phyloP scores from a whole-genome alignment of 2,797 vertebrate genomes.

The Pachyuromys duprasi region DNA sequence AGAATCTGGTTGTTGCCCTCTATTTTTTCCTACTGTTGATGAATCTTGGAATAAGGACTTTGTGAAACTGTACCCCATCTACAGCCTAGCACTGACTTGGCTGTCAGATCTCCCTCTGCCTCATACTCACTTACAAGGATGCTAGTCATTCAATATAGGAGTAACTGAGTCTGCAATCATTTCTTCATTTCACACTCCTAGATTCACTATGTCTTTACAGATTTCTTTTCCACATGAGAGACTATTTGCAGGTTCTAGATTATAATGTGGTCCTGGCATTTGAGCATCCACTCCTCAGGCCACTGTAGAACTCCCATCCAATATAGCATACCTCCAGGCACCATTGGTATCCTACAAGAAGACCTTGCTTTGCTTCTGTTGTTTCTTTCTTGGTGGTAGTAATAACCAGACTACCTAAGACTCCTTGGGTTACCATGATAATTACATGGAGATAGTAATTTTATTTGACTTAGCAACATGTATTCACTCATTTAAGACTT shows the following conservation, averaged over 20 bases:
- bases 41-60: neutral
- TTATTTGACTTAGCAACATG: neutral
- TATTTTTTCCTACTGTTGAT: neutral
- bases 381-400: neutral
- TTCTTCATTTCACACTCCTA: neutral
- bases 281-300: accelerated
- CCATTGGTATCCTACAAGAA: accelerated
- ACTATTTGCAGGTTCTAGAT: neutral
- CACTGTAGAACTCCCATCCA: neutral
- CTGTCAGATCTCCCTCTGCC: neutral
- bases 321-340: neutral
- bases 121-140: neutral
- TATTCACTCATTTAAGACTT: neutral
- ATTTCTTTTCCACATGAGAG: neutral
- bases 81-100: neutral
- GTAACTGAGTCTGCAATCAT: neutral
- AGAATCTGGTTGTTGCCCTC: neutral
- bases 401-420: neutral
- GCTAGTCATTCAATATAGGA: neutral
- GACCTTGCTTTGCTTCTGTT: neutral
- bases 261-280: neutral
- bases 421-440: neutral
- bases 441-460: neutral
- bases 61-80: neutral
- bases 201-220: neutral